Evolutionary conservation across 2,113 vertebrate genomes (phyloP).

Genomic region (Oncorhynchus keta): DNA sequence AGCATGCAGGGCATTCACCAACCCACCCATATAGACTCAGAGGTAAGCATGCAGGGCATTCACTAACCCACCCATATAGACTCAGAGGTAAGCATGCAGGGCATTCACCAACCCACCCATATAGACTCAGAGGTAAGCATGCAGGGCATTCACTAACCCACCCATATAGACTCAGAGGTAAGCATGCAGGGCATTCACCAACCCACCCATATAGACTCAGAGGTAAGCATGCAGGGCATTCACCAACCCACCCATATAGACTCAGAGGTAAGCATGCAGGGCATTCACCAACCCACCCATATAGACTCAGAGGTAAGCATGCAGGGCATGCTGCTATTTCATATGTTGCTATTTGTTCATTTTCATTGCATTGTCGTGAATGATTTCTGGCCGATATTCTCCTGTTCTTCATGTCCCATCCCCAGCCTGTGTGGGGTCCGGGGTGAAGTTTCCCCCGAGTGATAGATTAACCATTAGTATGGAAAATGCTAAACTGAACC

Average conservation of each 20-base stretch:
- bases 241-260: constrained; percentile 84
- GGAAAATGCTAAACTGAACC: no score
- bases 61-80: constrained; percentile 85
- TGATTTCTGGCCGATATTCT: no score
- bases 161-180: no score
- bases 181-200: constrained; percentile 84
- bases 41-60: constrained; percentile 82
- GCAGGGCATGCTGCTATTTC: constrained; percentile 73
- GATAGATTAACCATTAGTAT: no score
- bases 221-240: constrained; percentile 84
- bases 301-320: constrained; percentile 80
- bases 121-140: constrained; percentile 80
- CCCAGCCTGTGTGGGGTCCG: no score
- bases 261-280: constrained; percentile 78
- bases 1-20: constrained; percentile 83
- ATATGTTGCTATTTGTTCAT: no score
- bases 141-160: no score
- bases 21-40: constrained; percentile 80
- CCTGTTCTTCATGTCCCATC: no score
- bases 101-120: constrained; percentile 87
- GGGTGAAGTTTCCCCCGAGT: no score
- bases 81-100: constrained; percentile 76
- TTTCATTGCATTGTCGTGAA: neutral
- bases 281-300: constrained; percentile 87
- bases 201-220: constrained; percentile 80